A percentile compares a stretch with the other conserved stretches of the same genome.
phyloP scores from a whole-genome alignment of 1,140 invertebrate genomes.

The Helicoverpa armigera region DNA sequence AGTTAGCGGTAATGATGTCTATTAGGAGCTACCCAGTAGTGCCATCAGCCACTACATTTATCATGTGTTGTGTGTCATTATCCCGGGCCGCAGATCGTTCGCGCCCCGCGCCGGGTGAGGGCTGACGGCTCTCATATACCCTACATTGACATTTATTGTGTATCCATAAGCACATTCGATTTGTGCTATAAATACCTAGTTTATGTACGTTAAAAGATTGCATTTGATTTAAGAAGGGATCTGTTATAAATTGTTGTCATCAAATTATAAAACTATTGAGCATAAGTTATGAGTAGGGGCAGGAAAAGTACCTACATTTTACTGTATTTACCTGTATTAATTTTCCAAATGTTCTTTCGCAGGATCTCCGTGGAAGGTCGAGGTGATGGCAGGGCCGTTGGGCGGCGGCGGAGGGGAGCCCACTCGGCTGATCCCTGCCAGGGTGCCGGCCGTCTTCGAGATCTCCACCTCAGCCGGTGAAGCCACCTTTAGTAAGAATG shows the following conservation, averaged over 20 bases:
- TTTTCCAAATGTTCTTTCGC: slow-evolving; percentile 49
- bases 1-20: slow-evolving; percentile 27
- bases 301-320: no score
- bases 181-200: not conserved
- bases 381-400: slow-evolving; percentile 91
- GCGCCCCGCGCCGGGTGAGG: slow-evolving; percentile 14
- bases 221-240: not conserved
- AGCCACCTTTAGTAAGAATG: slow-evolving; percentile 85
- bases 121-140: slow-evolving; percentile 8
- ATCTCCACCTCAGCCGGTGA: slow-evolving; percentile 89
- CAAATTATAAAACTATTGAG: no score
- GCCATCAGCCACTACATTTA: slow-evolving; percentile 44
- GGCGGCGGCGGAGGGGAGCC: slow-evolving; percentile 92
- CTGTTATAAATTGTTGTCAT: not conserved
- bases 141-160: slow-evolving; percentile 27
- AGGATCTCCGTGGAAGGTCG: slow-evolving; percentile 97
- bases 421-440: slow-evolving; percentile 94
- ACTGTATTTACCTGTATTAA: no score
- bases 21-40: slow-evolving; percentile 26
- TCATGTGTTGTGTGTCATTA: slow-evolving; percentile 43
- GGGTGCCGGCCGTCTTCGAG: slow-evolving; percentile 94
- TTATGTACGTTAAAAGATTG: not conserved
- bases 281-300: no score
- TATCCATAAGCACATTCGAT: slow-evolving; percentile 8
- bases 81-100: slow-evolving; percentile 12